Evolutionary conservation across 2,888 invertebrate genomes (phyloP), one percentile per base, ranked within the genome.

Genomic region (Xanthia icteritia): DNA sequence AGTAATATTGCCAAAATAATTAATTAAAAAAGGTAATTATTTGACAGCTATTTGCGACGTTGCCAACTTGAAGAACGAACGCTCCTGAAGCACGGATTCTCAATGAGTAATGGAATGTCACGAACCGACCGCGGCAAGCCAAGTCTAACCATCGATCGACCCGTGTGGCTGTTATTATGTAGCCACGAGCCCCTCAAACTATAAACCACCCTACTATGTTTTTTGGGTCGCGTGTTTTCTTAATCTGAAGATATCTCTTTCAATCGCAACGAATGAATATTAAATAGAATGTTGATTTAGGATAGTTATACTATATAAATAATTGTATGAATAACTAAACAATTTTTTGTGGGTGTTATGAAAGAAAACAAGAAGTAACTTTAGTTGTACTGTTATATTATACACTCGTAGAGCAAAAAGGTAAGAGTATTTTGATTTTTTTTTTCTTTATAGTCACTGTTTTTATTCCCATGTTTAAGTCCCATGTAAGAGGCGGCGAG

Each of bases 241-340:
- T 13, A 80, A 48, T 48, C 58, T 45, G 2, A 36, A 8, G 23
- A 58, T 58, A 45, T 76, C 58, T 58, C 60, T 73, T 79, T 64
- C 56, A 51, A 58, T 42, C 23, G 31, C 45, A 15, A n/a, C 31
- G 58, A 42, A 56, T 73, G n/a, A 63, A 79, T 73, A 56, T 31
- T 73, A 58, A 79, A 68, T 6, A 39, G 23, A 23, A 31, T 54
- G 67, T 73, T 79, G 67, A 27, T 79, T 78, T 58, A 79, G 63
- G 79, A 73, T 48, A 63, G 63, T 63, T 56, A 23, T 15, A 56
- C 5, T 56, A 31, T 67, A 73, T 42, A 51, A 51, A 58, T 72
- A 77, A 77, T 17, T 56, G 5, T 15, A n/a, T 54, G 54, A 56
- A 75, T 56, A 36, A 54, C 20, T 5, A 23, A 61, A 20, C 15